Percentiles rank a stretch among this genome's conserved stretches.
Evolutionary conservation across 2,888 invertebrate genomes (phyloP).

Genomic region (Oscheius sp.): DNA sequence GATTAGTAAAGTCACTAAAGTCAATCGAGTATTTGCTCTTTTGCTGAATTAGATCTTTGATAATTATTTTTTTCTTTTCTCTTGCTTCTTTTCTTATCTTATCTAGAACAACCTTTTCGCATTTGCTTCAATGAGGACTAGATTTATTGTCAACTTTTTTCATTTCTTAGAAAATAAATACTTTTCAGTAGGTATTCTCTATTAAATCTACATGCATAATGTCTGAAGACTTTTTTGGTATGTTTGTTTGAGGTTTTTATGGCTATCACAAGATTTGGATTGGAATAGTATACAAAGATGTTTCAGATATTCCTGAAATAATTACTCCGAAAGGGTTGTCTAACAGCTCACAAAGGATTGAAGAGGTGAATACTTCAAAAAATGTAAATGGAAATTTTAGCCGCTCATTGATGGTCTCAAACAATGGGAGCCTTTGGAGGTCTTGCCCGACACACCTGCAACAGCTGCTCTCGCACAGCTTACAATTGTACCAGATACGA

Average conservation of each 20-base stretch:
- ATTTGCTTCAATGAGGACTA: not conserved
- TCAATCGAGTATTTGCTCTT: too few species aligned
- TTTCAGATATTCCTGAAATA: not conserved
- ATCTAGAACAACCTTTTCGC: not conserved
- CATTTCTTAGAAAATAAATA: too few species aligned
- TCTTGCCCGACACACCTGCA: constrained; percentile 22
- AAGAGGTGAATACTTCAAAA: too few species aligned
- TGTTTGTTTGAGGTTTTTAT: too few species aligned
- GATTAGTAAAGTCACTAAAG: too few species aligned
- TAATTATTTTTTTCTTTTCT: not conserved
- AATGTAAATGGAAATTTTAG: not conserved
- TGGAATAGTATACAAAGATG: not conserved
- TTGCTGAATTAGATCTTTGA: too few species aligned
- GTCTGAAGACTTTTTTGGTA: too few species aligned
- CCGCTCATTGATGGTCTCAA: constrained; percentile 4
- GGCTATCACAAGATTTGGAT: too few species aligned
- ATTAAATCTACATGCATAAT: too few species aligned
- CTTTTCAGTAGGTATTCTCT: too few species aligned
- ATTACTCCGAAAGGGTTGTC: not conserved
- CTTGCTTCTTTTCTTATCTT: not conserved
- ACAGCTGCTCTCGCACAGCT: constrained; percentile 24
- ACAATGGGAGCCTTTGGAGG: constrained; percentile 25
- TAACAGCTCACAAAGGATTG: not conserved
- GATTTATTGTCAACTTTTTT: too few species aligned
- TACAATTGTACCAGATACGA: constrained; percentile 13